phyloP scores from a whole-genome alignment of 1,140 invertebrate genomes.

The Sinella curviseta region DNA sequence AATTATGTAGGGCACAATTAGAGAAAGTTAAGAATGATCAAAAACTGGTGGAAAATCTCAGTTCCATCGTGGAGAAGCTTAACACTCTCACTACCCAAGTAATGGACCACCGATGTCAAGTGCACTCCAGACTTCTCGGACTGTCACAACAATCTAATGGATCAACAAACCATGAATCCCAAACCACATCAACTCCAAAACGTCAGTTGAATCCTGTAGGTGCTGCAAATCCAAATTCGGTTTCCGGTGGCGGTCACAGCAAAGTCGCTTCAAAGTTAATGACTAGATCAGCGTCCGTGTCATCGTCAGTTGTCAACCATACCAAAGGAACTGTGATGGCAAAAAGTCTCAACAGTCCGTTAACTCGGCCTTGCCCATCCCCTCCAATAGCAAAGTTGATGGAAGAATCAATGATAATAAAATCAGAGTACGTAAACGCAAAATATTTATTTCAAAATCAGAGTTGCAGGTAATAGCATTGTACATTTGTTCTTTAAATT shows the following conservation, averaged over 20 bases:
- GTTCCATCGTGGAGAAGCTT: conserved; percentile 11
- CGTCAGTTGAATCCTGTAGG: neutral
- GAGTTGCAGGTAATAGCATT: neutral
- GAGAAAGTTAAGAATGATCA: conserved; percentile 30
- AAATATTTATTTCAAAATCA: neutral
- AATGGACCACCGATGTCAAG: conserved; percentile 1
- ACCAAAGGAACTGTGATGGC: neutral
- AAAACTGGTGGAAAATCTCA: conserved; percentile 17
- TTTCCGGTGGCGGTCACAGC: neutral
- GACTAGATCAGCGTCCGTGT: neutral
- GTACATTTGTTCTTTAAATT: neutral
- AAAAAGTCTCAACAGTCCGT: conserved; percentile 1
- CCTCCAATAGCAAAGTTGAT: neutral
- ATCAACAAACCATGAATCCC: neutral
- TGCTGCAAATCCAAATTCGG: neutral
- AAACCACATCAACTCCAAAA: neutral
- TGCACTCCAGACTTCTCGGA: conserved; percentile 19
- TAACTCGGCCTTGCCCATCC: neutral
- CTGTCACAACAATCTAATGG: neutral
- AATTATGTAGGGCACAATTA: conserved; percentile 24
- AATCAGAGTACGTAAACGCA: conserved; percentile 2
- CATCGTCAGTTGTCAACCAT: neutral
- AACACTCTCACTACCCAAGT: conserved; percentile 11
- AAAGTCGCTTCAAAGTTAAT: neutral
- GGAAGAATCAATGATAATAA: neutral